phyloP scores from a whole-genome alignment of 1,140 invertebrate genomes.

The Zaprionus nigranus region DNA sequence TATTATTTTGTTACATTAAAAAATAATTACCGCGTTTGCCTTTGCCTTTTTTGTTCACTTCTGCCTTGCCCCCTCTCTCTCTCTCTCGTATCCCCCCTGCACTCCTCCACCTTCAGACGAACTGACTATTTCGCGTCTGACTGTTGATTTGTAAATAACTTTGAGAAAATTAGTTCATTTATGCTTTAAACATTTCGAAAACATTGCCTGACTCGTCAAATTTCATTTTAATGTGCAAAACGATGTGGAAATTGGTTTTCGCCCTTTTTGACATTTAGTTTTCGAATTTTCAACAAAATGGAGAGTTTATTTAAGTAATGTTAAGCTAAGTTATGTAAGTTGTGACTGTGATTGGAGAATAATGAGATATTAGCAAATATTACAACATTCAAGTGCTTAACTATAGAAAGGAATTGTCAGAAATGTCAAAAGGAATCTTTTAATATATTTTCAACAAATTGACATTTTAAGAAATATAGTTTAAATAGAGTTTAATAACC shows the following conservation, averaged over 20 bases:
- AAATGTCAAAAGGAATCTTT: too few species aligned
- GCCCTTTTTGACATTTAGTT: not conserved
- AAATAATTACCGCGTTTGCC: constrained; percentile 83
- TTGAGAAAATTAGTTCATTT: constrained; percentile 69
- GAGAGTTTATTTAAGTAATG: not conserved
- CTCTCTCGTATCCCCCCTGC: not conserved
- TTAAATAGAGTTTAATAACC: too few species aligned
- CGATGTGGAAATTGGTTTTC: constrained; percentile 27
- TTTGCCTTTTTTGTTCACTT: constrained; percentile 48
- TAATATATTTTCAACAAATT: too few species aligned
- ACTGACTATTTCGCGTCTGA: constrained; percentile 20
- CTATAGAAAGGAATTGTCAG: too few species aligned
- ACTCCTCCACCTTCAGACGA: not conserved
- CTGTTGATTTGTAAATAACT: constrained; percentile 69
- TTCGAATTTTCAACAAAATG: not conserved
- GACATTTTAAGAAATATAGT: too few species aligned
- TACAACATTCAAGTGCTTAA: too few species aligned
- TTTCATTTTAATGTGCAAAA: constrained; percentile 18
- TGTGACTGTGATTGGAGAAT: not conserved
- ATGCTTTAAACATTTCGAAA: constrained; percentile 49
- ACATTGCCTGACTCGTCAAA: constrained; percentile 4
- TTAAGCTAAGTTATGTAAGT: not conserved
- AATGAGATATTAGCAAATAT: too few species aligned
- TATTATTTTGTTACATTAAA: constrained; percentile 84
- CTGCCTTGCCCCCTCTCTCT: not conserved